Conservation (phyloP, 2,888 invertebrate genomes). For the Drosophila neutralis region DNA sequence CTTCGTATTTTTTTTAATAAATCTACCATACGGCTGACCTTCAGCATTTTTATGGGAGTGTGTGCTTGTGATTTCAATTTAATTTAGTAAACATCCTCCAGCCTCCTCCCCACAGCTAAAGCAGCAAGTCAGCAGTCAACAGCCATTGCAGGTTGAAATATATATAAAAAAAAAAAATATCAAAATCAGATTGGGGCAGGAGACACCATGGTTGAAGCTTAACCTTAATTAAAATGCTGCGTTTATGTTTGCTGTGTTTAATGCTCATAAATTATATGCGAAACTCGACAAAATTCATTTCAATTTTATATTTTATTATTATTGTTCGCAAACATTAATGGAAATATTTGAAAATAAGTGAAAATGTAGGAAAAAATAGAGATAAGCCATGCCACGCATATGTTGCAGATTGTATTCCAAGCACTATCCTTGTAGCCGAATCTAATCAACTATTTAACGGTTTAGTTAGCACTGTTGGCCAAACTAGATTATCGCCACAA, state of each 20-base stretch:
- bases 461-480: background rate
- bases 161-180: background rate
- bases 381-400: too few relatives aligned
- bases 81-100: conserved; percentile 38
- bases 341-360: too few relatives aligned
- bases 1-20: conserved; percentile 36
- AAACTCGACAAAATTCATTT: background rate
- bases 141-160: conserved; percentile 4
- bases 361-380: too few relatives aligned
- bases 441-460: too few relatives aligned
- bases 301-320: background rate
- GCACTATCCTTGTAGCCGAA: too few relatives aligned
- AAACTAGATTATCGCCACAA: too few relatives aligned
- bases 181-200: background rate
- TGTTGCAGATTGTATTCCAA: too few relatives aligned
- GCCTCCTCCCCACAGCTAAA: background rate
- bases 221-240: conserved; percentile 19
- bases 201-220: background rate
- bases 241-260: conserved; percentile 7
- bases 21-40: conserved; percentile 44
- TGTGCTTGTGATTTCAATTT: conserved; percentile 16
- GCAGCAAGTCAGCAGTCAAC: background rate
- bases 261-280: conserved; percentile 11
- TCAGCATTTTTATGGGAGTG: conserved; percentile 20
- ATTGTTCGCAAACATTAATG: background rate